Base-by-base conservation (phyloP, 2,113 vertebrate species). In the Mustelus asterias region DNA sequence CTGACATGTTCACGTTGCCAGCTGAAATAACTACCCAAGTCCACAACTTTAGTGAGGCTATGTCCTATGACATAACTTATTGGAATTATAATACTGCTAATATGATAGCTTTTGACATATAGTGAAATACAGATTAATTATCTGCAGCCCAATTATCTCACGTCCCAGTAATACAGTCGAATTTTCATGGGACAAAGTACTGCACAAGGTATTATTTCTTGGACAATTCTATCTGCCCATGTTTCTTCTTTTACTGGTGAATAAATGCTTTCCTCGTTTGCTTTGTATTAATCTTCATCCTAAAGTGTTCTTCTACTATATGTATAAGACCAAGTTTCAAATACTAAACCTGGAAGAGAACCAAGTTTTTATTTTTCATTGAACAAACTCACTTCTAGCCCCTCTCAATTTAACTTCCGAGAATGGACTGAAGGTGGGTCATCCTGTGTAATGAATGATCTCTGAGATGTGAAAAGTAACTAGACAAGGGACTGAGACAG, bases 101-200 rank as follows among this genome's bases (percentile, higher is more conserved):
- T 92, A 58, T 60, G 88, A n/a, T 92, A 92, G 54, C 33, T 60
- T 92, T 92, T 63, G 88, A 92, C 88, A 92, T 63, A n/a, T 11
- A 90, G 14, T 92, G 58, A n/a, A 92, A 92, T 10, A 10, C 29
- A 76, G 88, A 33, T n/a, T 92, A 16, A 67, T 93, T 67, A 22
- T 93, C 33, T n/a, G 33, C 89, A 93, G 29, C 11, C 26, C 88
- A 58, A 60, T 60, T 90, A 58, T 60, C 54, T 60, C 26, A 54
- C 33, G 41, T 37, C 13, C 16, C 60, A 41, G 89, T 93, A 65
- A 93, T 33, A 6, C 60, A 65, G 33, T n/a, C 65, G 33, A 65
- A 93, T 93, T 37, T 93, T 67, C 60, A 41, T 93, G 33, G 63
- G 22, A 67, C 89, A 93, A 93, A 29, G 20, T n/a, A n/a, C 14